Evolutionary conservation across 53 echinoderm and acorn worm genomes (phyloP).

Genomic region (Holothuria leucospilota): DNA sequence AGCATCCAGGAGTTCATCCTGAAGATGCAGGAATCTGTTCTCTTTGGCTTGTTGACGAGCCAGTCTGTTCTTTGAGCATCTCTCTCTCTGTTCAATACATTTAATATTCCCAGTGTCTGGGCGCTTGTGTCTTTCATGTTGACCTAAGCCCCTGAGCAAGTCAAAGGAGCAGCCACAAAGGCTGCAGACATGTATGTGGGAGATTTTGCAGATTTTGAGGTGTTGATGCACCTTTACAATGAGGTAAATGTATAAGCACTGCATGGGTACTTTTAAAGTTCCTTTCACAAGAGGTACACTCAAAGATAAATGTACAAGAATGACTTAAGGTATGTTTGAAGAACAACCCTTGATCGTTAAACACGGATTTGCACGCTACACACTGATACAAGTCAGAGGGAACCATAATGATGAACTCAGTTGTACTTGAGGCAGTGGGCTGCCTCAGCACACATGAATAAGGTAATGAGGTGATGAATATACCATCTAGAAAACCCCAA

Average conservation of each 20-base stretch:
- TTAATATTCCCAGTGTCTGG: no score
- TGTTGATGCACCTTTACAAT: background rate
- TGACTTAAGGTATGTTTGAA: background rate
- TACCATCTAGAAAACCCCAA: no score
- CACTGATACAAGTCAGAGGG: background rate
- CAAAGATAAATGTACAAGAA: no score
- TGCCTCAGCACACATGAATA: background rate
- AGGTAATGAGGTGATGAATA: no score
- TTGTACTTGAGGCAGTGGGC: background rate
- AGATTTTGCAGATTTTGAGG: background rate
- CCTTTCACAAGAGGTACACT: no score
- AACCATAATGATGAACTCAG: background rate
- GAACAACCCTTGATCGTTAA: background rate
- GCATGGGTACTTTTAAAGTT: background rate
- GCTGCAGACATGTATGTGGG: background rate
- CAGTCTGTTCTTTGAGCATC: no score
- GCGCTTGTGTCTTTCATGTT: background rate
- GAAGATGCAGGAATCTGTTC: background rate
- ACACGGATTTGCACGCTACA: background rate
- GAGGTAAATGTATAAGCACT: background rate
- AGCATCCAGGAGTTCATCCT: background rate
- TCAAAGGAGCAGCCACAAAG: background rate
- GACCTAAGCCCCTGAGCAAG: background rate
- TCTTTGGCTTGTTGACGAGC: no score
- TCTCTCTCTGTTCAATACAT: no score